A percentile compares a stretch with the other conserved stretches of the same genome.
Evolutionary conservation across 2,113 vertebrate species (phyloP).

Genomic region (Zosterops lateralis): DNA sequence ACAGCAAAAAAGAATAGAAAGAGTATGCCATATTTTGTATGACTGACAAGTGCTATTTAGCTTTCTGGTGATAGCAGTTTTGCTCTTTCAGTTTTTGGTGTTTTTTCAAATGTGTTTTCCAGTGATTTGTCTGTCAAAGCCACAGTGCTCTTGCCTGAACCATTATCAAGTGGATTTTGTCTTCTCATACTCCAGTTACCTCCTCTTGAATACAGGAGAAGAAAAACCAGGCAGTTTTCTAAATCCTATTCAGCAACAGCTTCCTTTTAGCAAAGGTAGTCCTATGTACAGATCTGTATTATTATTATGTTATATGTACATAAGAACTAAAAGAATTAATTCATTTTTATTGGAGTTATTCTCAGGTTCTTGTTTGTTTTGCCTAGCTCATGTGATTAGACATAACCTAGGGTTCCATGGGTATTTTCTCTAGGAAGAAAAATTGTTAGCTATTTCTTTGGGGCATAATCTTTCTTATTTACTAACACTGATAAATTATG

Average conservation of each 20-base stretch:
- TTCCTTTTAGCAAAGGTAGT: not conserved
- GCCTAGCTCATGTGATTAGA: not conserved
- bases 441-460: not conserved
- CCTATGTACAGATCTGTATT: not conserved
- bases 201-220: not conserved
- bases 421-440: not conserved
- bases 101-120: not conserved
- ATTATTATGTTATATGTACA: not conserved
- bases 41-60: not conserved
- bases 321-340: not conserved
- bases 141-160: not conserved
- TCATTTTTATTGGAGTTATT: not conserved
- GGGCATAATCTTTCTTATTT: not conserved
- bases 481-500: not conserved
- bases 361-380: not conserved
- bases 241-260: not conserved
- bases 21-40: not conserved
- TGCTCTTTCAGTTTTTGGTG: not conserved
- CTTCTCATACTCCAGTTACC: not conserved
- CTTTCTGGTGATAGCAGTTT: not conserved
- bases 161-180: not conserved
- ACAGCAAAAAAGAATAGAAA: not conserved
- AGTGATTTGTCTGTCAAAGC: not conserved
- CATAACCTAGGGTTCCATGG: not conserved
- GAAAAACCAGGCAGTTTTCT: not conserved